phyloP scores from a whole-genome alignment of 1,140 invertebrate species.

The Brachionus rotundiformis region DNA sequence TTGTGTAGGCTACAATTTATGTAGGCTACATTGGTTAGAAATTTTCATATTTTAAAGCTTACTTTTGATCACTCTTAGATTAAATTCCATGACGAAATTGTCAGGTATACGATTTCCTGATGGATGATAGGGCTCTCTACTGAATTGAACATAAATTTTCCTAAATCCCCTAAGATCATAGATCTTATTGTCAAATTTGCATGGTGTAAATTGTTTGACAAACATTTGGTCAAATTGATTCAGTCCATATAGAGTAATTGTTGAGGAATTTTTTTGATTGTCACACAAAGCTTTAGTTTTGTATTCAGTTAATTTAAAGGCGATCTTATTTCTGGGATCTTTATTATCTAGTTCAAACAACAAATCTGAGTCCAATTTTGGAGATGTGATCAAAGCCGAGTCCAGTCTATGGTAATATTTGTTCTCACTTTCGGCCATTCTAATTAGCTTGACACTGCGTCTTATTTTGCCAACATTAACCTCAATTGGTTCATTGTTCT shows the following conservation, averaged over 20 bases:
- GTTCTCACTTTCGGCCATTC: not conserved
- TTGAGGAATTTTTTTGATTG: not conserved
- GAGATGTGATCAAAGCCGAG: conserved; percentile 14
- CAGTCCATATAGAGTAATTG: not conserved
- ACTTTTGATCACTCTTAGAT: conserved; percentile 18
- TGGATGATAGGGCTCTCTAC: not conserved
- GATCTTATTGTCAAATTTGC: not conserved
- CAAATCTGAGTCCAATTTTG: not conserved
- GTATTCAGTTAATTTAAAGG: conserved; percentile 22
- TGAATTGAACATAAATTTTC: conserved; percentile 21
- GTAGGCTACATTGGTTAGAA: not conserved
- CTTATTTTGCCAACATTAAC: not conserved
- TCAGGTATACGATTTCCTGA: not conserved
- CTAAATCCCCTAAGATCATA: conserved; percentile 28
- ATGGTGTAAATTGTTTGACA: conserved; percentile 38
- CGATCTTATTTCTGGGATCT: not conserved
- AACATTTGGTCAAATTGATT: conserved; percentile 33
- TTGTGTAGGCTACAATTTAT: not conserved
- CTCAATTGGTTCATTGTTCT: conserved; percentile 48
- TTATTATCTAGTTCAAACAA: not conserved
- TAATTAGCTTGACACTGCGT: not conserved
- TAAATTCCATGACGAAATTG: conserved; percentile 42
- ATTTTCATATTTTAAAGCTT: too few relatives aligned
- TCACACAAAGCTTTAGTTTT: conserved; percentile 2
- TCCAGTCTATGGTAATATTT: conserved; percentile 27